Percentiles rank a stretch among this genome's conserved stretches.
These are phyloP conservation scores for Umimayanthus chanpuru DNA, from an alignment of 92 coral and sea anemone genomes.

Conservation along the genomic window DNA sequence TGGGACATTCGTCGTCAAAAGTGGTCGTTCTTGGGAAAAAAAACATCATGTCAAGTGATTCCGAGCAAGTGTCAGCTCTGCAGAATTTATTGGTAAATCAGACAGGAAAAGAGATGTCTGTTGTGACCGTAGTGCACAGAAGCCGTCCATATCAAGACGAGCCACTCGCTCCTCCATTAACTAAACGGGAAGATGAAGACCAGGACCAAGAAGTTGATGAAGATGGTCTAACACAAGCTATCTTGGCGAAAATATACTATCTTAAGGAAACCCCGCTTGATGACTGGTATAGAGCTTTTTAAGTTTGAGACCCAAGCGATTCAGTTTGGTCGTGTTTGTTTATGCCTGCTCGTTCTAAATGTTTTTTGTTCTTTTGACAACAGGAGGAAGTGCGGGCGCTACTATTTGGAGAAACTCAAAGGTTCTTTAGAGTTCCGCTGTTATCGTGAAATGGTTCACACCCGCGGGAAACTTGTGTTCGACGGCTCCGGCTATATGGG, in stretches of 20 bases:
- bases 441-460: slow-evolving; percentile 3
- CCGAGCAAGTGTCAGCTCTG: slow-evolving; percentile 7
- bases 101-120: no score
- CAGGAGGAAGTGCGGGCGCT: slow-evolving; percentile 16
- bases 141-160: slow-evolving; percentile 12
- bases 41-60: not conserved
- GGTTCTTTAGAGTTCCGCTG: slow-evolving; percentile 5
- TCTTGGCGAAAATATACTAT: not conserved
- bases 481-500: no score
- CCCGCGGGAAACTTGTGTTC: not conserved
- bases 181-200: not conserved
- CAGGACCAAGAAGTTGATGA: not conserved
- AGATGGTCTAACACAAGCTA: slow-evolving; percentile 1
- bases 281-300: no score
- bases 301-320: no score
- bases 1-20: not conserved
- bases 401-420: not conserved
- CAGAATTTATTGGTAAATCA: not conserved
- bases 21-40: not conserved
- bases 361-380: not conserved
- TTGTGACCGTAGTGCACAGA: not conserved
- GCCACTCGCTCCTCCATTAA: not conserved
- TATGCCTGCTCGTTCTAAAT: not conserved
- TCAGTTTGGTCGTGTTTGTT: not conserved
- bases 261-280: not conserved